Evolutionary conservation across 1,140 invertebrate species (phyloP).

Genomic region (Drosophila ogumai): DNA sequence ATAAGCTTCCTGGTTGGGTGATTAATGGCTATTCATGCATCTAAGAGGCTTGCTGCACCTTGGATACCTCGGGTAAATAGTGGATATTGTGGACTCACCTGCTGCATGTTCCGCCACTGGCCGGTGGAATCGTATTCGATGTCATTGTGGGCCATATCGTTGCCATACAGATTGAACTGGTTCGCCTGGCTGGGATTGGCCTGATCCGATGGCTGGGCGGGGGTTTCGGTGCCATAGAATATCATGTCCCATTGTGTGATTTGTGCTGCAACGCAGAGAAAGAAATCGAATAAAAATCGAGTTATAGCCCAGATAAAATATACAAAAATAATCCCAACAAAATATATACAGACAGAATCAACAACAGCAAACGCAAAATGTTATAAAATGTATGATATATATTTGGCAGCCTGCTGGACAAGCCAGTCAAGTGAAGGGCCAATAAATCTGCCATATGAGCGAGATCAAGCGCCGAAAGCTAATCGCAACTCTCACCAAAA

Average conservation of each 20-base stretch:
- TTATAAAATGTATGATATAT: slow-evolving; percentile 36
- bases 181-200: slow-evolving; percentile 50
- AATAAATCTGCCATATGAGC: slow-evolving; percentile 59
- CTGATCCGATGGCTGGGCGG: slow-evolving; percentile 86
- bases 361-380: slow-evolving; percentile 41
- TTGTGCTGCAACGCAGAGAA: slow-evolving; percentile 82
- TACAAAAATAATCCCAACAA: slow-evolving; percentile 13
- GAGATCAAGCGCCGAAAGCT: slow-evolving; percentile 68
- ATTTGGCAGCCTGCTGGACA: slow-evolving; percentile 40
- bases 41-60: slow-evolving; percentile 15
- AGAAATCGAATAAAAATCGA: slow-evolving; percentile 7
- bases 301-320: slow-evolving; percentile 5
- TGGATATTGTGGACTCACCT: slow-evolving; percentile 61
- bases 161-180: slow-evolving; percentile 59
- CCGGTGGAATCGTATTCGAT: slow-evolving; percentile 68
- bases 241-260: slow-evolving; percentile 90
- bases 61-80: not conserved
- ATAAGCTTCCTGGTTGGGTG: slow-evolving; percentile 11
- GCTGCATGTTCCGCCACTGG: slow-evolving; percentile 84
- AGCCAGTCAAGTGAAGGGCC: slow-evolving; percentile 44
- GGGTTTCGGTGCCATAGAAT: slow-evolving; percentile 90
- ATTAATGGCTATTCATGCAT: slow-evolving; percentile 34
- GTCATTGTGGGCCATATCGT: slow-evolving; percentile 77
- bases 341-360: slow-evolving; percentile 40
- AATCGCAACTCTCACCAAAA: slow-evolving; percentile 57